A percentile compares a stretch with the other conserved stretches of the same genome.
phyloP scores from a whole-genome alignment of 2,113 vertebrate species.

The Muntiacus muntjak region DNA sequence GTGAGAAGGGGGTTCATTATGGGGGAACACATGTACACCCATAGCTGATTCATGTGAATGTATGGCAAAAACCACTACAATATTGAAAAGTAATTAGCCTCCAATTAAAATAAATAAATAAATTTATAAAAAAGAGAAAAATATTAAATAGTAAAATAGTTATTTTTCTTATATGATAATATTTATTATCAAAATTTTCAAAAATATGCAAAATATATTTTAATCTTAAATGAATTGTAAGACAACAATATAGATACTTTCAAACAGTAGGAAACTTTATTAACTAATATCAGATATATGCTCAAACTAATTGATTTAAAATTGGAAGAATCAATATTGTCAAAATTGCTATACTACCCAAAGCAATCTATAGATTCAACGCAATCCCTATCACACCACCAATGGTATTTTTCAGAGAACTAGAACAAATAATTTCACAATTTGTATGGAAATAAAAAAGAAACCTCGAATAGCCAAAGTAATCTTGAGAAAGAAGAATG shows the following conservation, averaged over 20 bases:
- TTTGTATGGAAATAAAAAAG: no score
- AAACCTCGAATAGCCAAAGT: no score
- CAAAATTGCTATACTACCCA: no score
- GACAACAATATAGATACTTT: not conserved
- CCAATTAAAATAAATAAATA: not conserved
- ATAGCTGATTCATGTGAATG: not conserved
- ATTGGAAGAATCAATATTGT: no score
- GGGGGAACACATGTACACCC: not conserved
- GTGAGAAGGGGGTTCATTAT: not conserved
- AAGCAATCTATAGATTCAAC: no score
- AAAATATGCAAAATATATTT: not conserved
- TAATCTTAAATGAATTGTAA: not conserved
- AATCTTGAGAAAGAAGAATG: no score
- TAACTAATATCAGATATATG: not conserved
- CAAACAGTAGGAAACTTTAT: not conserved
- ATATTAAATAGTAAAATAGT: not conserved
- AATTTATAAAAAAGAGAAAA: not conserved
- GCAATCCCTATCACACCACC: no score
- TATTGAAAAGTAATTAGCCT: not conserved
- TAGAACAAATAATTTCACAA: no score
- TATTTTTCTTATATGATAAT: not conserved
- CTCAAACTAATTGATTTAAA: not conserved
- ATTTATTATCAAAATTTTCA: not conserved
- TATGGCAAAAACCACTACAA: not conserved
- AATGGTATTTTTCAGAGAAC: no score